Evolutionary conservation across 2,888 invertebrate species (phyloP).

Genomic region (Lasioglossum marginatum): DNA sequence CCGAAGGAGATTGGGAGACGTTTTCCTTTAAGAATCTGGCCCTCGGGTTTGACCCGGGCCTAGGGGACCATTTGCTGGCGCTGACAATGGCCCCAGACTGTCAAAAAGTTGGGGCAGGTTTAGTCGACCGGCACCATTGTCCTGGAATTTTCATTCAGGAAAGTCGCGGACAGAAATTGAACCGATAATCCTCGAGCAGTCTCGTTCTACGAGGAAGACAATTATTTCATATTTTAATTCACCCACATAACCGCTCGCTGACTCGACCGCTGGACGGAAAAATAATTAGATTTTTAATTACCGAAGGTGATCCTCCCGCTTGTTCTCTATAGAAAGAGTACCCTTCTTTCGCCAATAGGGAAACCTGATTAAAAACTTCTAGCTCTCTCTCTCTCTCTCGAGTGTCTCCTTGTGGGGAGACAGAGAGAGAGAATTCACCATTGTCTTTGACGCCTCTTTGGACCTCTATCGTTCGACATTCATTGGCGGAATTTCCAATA

Average conservation of each 20-base stretch:
- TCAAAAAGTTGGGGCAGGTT: not conserved
- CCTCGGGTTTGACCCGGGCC: not conserved
- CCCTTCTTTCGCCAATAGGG: slow-evolving; percentile 44
- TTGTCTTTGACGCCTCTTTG: too few species aligned
- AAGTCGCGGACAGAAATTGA: not conserved
- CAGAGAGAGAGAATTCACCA: slow-evolving; percentile 25
- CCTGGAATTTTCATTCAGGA: not conserved
- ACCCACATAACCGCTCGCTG: not conserved
- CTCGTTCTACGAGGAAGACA: not conserved
- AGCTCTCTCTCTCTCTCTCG: slow-evolving; percentile 21
- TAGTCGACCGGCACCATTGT: slow-evolving; percentile 4
- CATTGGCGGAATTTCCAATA: slow-evolving; percentile 67
- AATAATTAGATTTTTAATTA: slow-evolving; percentile 66
- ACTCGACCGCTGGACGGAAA: slow-evolving; percentile 30
- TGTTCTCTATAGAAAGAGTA: slow-evolving; percentile 36
- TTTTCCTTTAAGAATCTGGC: not conserved
- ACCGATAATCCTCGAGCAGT: not conserved
- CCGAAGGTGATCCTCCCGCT: slow-evolving; percentile 49
- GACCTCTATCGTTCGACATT: slow-evolving; percentile 55
- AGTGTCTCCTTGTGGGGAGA: not conserved
- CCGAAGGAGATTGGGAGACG: not conserved
- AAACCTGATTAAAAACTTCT: slow-evolving; percentile 63
- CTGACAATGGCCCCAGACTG: slow-evolving; percentile 10
- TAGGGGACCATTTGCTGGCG: not conserved
- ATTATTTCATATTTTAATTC: slow-evolving; percentile 22